These are phyloP conservation scores for Podarcis muralis DNA, from an alignment of 2,113 vertebrate species.

Conservation along the genomic window DNA sequence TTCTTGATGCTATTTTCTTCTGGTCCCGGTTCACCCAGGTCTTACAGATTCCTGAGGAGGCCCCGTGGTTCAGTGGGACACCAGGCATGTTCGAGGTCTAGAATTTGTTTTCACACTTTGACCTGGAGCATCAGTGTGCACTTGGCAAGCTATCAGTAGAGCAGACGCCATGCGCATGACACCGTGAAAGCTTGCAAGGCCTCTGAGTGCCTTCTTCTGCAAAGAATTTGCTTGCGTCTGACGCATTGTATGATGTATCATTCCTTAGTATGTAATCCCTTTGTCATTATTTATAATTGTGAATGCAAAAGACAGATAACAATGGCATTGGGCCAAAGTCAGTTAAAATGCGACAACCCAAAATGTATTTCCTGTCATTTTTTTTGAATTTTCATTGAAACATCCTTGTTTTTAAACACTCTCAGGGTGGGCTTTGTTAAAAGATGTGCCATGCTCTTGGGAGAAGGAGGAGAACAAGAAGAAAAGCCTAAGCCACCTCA, in stretches of 20 bases:
- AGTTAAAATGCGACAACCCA: fast-evolving
- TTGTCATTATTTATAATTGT: background rate
- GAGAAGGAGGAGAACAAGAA: background rate
- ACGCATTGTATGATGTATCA: background rate
- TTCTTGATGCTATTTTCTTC: background rate
- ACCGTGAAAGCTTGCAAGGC: background rate
- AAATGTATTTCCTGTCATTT: background rate
- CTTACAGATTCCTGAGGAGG: background rate
- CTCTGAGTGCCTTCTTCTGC: background rate
- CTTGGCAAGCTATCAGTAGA: background rate
- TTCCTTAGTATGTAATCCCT: background rate
- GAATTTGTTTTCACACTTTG: background rate
- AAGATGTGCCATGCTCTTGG: background rate
- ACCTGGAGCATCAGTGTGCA: background rate
- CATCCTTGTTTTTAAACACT: constrained; percentile 16
- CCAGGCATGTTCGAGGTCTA: background rate
- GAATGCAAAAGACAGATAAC: background rate
- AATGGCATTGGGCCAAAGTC: background rate
- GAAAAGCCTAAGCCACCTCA: background rate
- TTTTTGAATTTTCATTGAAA: constrained; percentile 8
- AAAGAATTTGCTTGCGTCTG: background rate
- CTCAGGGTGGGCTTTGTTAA: constrained; percentile 19
- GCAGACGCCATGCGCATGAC: background rate
- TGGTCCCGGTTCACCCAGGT: background rate
- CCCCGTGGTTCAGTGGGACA: background rate